Base-by-base conservation (phyloP, 2,113 vertebrate genomes). In the Gallinago jamesoni region DNA sequence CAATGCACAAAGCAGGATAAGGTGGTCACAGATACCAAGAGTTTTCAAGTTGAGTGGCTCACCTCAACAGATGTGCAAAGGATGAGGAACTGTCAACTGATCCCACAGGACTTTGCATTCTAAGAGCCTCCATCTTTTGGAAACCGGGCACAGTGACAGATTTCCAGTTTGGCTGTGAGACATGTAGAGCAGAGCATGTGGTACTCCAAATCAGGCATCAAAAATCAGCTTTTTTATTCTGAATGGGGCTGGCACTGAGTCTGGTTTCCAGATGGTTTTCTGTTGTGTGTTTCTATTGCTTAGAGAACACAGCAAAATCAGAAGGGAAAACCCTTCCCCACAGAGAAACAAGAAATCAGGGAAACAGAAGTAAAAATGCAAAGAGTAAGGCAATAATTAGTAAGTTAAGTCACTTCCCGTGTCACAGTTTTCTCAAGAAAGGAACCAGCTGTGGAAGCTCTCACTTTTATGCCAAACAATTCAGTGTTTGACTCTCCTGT, bases 261-360 rank as follows among this genome's bases (percentile, higher is more conserved):
- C 47, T 31, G 0, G 14, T 80, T 93, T 91, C 92, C 89, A 95
- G 70, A 89, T 91, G 91, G 84, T 76, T 87, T 96, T 96, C 72
- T 93, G 57, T 76, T 89, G 24, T 18, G 2, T 92, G 73, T 88
- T 96, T 95, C 62, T 94, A 17, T 73, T 91, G 67, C 94, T 96
- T 53, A 76, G 84, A 91, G 70, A 96, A 91, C 70, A 68, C 39
- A 95, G 81, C 19, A 91, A 82, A 93, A 91, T 62, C 87, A 95
- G 55, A 91, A 91, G 37, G 63, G 84, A 90, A 91, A 94, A 37
- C 37, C 70, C 76, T 85, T 95, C 24, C 47, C 55, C 63, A 85
- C 43, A 93, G 31, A 88, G 25, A 87, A 84, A 53, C 53, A 91
- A 87, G 70, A 48, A 95, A 66, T 85, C 50, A 77, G 70, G 25